Base-by-base conservation (phyloP, 2,113 vertebrate species). In the Nothocercus julius region DNA sequence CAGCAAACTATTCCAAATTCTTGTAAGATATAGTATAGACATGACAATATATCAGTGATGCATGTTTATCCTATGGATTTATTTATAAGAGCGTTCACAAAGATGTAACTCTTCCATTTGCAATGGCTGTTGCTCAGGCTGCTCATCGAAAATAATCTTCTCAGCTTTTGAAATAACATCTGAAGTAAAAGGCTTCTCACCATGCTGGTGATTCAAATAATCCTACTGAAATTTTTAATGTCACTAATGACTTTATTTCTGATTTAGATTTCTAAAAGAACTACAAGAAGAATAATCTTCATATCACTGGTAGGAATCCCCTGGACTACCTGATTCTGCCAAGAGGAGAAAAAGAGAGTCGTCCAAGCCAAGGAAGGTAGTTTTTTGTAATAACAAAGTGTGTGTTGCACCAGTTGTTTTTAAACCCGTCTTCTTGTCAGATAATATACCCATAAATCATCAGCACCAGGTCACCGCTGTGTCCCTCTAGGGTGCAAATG, bases 371-470 rank as follows among this genome's bases (percentile, higher is more conserved):
- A 94, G 66, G 38, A 78, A 95, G 80, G 54, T 19, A 67, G 61
- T 88, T 77, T 16, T 56, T 36, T 54, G 27, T 58, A 95, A 87
- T 85, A 94, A 95, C 24, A 85, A 89, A 91, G 87, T 82, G 84
- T 3, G 1, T 95, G 73, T 75, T 93, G 59, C 75, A 82, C 82
- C 42, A 75, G 85, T 27, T 88, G 80, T 90, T 96, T 96, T 96
- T 91, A 97, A 97, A 93, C 89, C 40, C 70, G 8, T 89, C 94
- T 96, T 85, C 78, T 75, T 96, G 92, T 92, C 96, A 96, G 85
- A 97, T 81, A 94, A 87, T 84, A 73, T 77, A 67, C 82, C 94
- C 91, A 94, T 96, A 95, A 97, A 97, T 97, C 92, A 97, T 97
- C 97, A 97, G 88, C 92, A 96, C 81, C 67, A 80, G 94, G 95